These are phyloP conservation scores for Brachypodius melanocephalos DNA, from an alignment of 2,113 vertebrate species.

Conservation along the genomic window DNA sequence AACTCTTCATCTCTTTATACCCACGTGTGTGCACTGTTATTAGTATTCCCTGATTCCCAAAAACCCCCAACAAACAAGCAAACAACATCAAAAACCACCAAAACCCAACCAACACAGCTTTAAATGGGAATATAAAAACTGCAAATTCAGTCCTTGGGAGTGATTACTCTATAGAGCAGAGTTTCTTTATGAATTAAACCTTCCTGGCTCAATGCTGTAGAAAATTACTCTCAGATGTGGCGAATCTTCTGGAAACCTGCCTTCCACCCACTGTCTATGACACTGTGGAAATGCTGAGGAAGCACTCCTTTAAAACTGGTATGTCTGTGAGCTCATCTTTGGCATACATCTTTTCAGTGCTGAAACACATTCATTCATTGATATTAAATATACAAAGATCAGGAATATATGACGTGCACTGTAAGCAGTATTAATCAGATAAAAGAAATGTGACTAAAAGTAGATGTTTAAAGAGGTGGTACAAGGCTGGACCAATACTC, in stretches of 20 bases:
- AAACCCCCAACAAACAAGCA: background rate
- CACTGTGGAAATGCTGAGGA: slow-evolving; percentile 23
- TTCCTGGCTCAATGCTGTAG: background rate
- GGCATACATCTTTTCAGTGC: background rate
- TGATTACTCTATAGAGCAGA: background rate
- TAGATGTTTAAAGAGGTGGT: background rate
- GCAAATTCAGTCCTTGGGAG: background rate
- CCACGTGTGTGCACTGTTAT: background rate
- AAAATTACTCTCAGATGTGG: background rate
- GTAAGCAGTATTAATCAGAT: background rate
- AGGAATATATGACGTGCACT: background rate
- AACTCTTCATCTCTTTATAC: background rate
- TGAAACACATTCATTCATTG: slow-evolving; percentile 28
- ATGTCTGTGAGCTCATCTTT: slow-evolving; percentile 2
- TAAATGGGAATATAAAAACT: background rate
- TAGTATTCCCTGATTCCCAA: background rate
- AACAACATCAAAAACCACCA: background rate
- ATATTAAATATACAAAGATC: background rate
- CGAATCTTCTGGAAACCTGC: slow-evolving; percentile 20
- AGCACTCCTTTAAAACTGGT: background rate
- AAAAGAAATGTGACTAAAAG: background rate
- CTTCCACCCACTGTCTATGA: slow-evolving; percentile 5
- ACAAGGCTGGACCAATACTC: background rate
- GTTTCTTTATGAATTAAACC: background rate
- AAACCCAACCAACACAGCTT: background rate